Evolutionary conservation across 1,140 invertebrate species (phyloP).

Genomic region (Nasonia vitripennis): DNA sequence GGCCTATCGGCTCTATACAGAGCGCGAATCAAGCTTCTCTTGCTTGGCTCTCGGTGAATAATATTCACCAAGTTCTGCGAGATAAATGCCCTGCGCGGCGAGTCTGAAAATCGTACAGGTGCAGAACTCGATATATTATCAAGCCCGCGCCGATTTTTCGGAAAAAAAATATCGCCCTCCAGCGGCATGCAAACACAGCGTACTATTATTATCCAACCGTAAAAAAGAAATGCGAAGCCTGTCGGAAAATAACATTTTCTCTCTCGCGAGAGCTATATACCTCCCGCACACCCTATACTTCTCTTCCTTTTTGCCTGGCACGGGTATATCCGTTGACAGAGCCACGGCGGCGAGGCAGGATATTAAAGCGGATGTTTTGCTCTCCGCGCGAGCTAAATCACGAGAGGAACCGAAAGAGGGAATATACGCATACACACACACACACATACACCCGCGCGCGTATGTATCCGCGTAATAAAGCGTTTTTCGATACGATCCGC

Average conservation of each 20-base stretch:
- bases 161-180: too few relatives aligned
- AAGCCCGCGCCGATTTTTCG: too few relatives aligned
- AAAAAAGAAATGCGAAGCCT: slow-evolving; percentile 15
- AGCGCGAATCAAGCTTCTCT: too few relatives aligned
- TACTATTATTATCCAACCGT: background rate
- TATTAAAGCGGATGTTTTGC: slow-evolving; percentile 49
- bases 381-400: background rate
- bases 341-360: slow-evolving; percentile 19
- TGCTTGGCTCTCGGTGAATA: too few relatives aligned
- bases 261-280: background rate
- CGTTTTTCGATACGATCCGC: slow-evolving; percentile 31
- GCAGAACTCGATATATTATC: too few relatives aligned
- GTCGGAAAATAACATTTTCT: slow-evolving; percentile 38
- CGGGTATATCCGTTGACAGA: slow-evolving; percentile 37
- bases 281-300: background rate
- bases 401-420: background rate
- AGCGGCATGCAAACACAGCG: too few relatives aligned
- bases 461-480: slow-evolving; percentile 36
- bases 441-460: background rate
- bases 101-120: too few relatives aligned
- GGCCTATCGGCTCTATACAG: too few relatives aligned
- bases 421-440: background rate
- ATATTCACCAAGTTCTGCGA: too few relatives aligned
- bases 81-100: too few relatives aligned
- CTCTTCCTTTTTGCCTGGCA: slow-evolving; percentile 27